Percentiles rank a stretch among this genome's conserved stretches.
These are phyloP conservation scores for Euura lappo DNA, from an alignment of 1,140 invertebrate genomes.

Conservation along the genomic window DNA sequence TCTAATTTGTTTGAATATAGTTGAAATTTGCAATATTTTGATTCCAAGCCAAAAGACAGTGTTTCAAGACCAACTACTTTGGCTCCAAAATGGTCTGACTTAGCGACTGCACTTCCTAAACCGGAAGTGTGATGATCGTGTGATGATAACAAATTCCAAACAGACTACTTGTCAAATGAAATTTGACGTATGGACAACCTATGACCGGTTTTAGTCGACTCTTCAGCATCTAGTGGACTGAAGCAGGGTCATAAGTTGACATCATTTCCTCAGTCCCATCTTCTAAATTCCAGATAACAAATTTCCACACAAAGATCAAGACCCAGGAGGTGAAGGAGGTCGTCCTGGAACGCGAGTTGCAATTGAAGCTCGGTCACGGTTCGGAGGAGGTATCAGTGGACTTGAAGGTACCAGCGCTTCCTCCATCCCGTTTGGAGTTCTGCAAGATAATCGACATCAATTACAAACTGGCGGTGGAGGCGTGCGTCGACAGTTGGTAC, in stretches of 20 bases:
- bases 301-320: background rate
- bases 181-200: no score
- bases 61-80: no score
- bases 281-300: background rate
- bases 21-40: background rate
- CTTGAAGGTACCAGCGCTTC: conserved; percentile 21
- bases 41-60: no score
- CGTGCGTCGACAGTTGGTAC: background rate
- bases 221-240: no score
- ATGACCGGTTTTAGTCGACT: no score
- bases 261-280: no score
- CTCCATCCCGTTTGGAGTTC: conserved; percentile 23
- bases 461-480: conserved; percentile 20
- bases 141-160: no score
- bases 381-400: background rate
- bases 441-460: conserved; percentile 27
- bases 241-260: no score
- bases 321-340: conserved; percentile 4
- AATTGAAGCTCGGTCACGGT: background rate
- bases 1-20: background rate
- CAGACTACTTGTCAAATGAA: no score
- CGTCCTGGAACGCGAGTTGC: background rate
- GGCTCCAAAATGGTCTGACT: no score
- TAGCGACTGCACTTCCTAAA: no score
- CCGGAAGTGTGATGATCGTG: no score